phyloP scores from a whole-genome alignment of 1,140 invertebrate genomes.

The Nomia melanderi region DNA sequence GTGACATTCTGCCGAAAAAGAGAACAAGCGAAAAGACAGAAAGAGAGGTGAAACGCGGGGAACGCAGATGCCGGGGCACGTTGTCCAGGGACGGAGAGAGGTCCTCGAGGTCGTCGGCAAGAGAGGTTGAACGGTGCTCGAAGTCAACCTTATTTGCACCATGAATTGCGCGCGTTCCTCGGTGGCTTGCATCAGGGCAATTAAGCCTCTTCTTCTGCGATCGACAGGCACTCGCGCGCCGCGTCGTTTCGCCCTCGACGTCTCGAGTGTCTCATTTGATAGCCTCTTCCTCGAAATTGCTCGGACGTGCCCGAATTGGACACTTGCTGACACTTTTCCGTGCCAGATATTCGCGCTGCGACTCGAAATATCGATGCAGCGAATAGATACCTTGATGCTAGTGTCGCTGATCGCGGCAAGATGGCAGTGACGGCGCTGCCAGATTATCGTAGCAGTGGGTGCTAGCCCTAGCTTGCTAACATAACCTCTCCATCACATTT shows the following conservation, averaged over 20 bases:
- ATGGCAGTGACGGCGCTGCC: too few species aligned
- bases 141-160: conserved; percentile 56
- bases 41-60: neutral
- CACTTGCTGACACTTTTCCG: neutral
- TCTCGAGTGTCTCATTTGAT: conserved; percentile 28
- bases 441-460: too few species aligned
- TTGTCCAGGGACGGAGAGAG: conserved; percentile 24
- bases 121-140: conserved; percentile 54
- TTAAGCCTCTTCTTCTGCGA: conserved; percentile 53
- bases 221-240: conserved; percentile 55
- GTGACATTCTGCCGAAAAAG: too few species aligned
- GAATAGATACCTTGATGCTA: too few species aligned
- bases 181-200: conserved; percentile 40
- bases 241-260: conserved; percentile 20
- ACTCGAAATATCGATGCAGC: neutral
- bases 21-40: too few species aligned
- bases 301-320: neutral
- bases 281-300: conserved; percentile 25
- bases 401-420: too few species aligned
- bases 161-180: conserved; percentile 32
- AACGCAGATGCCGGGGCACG: conserved; percentile 32
- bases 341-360: neutral
- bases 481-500: too few species aligned
- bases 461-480: too few species aligned
- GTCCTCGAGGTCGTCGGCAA: conserved; percentile 50